Evolutionary conservation across 23 tunicate species (phyloP).

Genomic region (Ascidia mentula): DNA sequence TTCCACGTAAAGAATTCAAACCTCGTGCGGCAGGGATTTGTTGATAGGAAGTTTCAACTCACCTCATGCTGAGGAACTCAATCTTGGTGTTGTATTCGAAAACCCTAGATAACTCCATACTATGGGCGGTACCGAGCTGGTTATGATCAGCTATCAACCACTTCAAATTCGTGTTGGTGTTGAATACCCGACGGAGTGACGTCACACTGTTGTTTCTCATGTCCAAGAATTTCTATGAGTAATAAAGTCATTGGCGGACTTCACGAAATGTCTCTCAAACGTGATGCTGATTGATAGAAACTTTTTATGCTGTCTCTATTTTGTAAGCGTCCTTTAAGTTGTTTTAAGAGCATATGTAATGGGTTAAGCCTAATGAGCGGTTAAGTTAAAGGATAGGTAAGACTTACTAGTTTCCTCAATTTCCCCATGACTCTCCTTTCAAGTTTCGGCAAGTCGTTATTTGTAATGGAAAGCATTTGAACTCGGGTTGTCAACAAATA

Average conservation of each 20-base stretch:
- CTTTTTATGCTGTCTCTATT: too few species aligned
- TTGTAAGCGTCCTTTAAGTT: too few species aligned
- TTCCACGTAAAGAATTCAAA: too few species aligned
- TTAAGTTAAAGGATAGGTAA: too few species aligned
- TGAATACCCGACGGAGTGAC: background rate
- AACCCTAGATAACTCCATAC: background rate
- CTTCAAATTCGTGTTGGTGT: background rate
- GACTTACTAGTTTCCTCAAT: background rate
- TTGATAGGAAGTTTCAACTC: too few species aligned
- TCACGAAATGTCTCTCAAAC: too few species aligned
- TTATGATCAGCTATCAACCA: background rate
- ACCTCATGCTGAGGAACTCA: background rate
- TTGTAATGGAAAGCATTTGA: background rate
- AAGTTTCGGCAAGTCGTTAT: background rate
- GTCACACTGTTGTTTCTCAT: slow-evolving; percentile 11
- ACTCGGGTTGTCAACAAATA: background rate
- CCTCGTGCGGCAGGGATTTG: too few species aligned
- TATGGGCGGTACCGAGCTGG: background rate
- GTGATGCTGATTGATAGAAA: too few species aligned
- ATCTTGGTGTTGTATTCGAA: background rate
- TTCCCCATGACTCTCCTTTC: background rate
- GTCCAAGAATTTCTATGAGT: background rate
- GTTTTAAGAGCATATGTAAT: too few species aligned
- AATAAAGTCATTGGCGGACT: background rate
- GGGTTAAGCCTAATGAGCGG: too few species aligned